Conservation (phyloP, 2,888 invertebrate genomes). For the Drosophila niveifrons region DNA sequence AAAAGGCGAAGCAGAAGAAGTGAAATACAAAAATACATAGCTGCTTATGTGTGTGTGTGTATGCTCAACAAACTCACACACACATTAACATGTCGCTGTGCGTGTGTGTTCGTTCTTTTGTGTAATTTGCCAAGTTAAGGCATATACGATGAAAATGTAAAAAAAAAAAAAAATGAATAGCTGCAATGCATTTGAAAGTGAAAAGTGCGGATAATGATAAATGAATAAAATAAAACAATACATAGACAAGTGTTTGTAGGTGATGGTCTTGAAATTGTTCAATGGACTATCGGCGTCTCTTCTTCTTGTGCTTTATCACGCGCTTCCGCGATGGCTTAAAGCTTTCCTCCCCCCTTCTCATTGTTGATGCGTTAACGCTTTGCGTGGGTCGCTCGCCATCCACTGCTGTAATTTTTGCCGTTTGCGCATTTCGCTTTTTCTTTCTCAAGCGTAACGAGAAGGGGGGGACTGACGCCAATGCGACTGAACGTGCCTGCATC, state of each 20-base stretch:
- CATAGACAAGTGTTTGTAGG: neutral
- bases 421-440: constrained; percentile 47
- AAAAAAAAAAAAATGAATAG: constrained; percentile 47
- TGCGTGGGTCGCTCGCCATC: constrained; percentile 55
- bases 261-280: constrained; percentile 51
- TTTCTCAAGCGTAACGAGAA: constrained; percentile 30
- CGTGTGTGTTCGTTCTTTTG: constrained; percentile 56
- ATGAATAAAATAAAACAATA: constrained; percentile 3
- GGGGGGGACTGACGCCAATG: constrained; percentile 54
- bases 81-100: constrained; percentile 1
- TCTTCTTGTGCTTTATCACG: constrained; percentile 44
- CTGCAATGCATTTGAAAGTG: constrained; percentile 67
- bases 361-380: constrained; percentile 37
- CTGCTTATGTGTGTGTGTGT: constrained; percentile 11
- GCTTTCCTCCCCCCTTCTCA: constrained; percentile 32
- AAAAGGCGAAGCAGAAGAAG: constrained; percentile 55
- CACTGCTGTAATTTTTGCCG: constrained; percentile 50
- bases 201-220: constrained; percentile 55
- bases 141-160: constrained; percentile 34
- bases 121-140: constrained; percentile 59
- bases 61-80: neutral
- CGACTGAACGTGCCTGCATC: constrained; percentile 30
- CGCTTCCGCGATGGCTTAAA: constrained; percentile 52
- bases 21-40: constrained; percentile 48
- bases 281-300: constrained; percentile 16